A percentile compares a stretch with the other conserved stretches of the same genome.
These are phyloP conservation scores for Sinella curviseta DNA, from an alignment of 1,140 invertebrate species.

Conservation along the genomic window DNA sequence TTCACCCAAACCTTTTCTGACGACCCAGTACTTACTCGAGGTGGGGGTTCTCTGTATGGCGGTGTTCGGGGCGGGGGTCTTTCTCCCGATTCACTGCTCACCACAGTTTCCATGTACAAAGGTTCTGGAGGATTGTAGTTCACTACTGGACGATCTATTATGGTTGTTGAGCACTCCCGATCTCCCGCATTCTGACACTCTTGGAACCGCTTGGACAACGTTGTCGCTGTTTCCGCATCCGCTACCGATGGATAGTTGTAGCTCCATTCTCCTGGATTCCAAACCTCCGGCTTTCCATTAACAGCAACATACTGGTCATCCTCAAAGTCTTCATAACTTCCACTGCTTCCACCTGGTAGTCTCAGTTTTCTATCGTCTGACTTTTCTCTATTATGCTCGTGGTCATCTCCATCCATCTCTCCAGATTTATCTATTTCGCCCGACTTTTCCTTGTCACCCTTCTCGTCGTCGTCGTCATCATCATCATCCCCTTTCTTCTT, in stretches of 20 bases:
- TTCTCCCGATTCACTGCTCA: conserved; percentile 7
- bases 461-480: conserved; percentile 5
- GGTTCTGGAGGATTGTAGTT: conserved; percentile 9
- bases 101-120: background rate
- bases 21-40: background rate
- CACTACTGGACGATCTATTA: background rate
- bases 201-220: conserved; percentile 1
- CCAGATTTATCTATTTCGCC: background rate
- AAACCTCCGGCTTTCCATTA: background rate
- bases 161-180: background rate
- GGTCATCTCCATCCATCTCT: background rate
- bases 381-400: background rate
- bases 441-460: background rate
- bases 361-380: conserved; percentile 3
- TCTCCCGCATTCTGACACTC: background rate
- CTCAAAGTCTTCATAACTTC: conserved; percentile 3
- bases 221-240: background rate
- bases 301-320: background rate
- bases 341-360: background rate
- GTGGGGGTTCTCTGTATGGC: background rate
- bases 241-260: background rate
- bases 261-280: background rate
- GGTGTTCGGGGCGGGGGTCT: background rate
- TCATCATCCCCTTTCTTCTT: conserved; percentile 13
- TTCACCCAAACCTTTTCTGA: conserved; percentile 20